Evolutionary conservation across 2,797 vertebrate genomes (phyloP).

Genomic region (Mallotus villosus): DNA sequence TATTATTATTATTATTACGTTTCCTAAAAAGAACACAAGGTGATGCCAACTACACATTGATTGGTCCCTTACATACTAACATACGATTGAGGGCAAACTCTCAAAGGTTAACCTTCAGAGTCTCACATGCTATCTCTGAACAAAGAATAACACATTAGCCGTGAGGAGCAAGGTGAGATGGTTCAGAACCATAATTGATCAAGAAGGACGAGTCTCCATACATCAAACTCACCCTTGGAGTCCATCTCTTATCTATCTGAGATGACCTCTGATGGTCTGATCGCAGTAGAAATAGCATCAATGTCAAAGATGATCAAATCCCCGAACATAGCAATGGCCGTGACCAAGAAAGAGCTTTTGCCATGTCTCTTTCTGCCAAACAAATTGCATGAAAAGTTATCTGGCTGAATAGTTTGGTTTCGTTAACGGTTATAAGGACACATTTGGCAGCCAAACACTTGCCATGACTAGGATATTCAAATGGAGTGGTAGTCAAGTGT

Average conservation of each 20-base stretch:
- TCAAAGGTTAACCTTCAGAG: slow-evolving; percentile 2
- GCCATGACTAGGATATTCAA: slow-evolving; percentile 17
- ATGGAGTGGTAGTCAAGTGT: neutral
- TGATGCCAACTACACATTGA: too few relatives aligned
- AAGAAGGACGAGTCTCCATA: slow-evolving; percentile 27
- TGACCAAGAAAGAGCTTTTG: neutral
- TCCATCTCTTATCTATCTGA: slow-evolving; percentile 44
- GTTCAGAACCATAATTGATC: slow-evolving; percentile 6
- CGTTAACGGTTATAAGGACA: neutral
- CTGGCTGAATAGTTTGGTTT: neutral
- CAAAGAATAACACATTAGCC: slow-evolving; percentile 10
- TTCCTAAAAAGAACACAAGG: neutral
- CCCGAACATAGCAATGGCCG: neutral
- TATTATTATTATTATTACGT: too few relatives aligned
- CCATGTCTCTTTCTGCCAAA: too few relatives aligned
- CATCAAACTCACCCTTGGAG: slow-evolving; percentile 42
- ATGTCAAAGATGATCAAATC: slow-evolving; percentile 50
- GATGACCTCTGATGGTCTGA: slow-evolving; percentile 51
- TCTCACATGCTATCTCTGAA: slow-evolving; percentile 33
- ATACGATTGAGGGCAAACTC: neutral
- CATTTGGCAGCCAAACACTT: neutral
- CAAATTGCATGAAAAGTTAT: neutral
- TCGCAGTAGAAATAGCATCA: slow-evolving; percentile 49
- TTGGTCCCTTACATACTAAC: too few relatives aligned
- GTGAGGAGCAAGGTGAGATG: slow-evolving; percentile 1